Percentiles rank a stretch among this genome's conserved stretches.
Conservation (phyloP, 2,888 invertebrate species). For the Trichopoda pennipes region DNA sequence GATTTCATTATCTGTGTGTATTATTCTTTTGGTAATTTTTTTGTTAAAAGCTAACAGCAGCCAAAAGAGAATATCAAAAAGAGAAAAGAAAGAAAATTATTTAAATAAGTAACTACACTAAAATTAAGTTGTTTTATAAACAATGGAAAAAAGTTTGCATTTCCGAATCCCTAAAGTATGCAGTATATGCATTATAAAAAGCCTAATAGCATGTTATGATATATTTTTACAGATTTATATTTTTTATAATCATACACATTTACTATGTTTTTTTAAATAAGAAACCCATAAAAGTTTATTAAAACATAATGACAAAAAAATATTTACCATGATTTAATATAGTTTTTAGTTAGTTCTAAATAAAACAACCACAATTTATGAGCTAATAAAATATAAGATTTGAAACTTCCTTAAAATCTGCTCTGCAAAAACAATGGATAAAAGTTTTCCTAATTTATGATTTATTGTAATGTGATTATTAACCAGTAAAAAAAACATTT, state of each 20-base stretch:
- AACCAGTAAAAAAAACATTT: too few relatives aligned
- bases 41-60: neutral
- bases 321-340: neutral
- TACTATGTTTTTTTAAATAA: constrained; percentile 17
- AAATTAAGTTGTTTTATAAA: constrained; percentile 5
- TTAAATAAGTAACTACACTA: neutral
- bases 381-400: neutral
- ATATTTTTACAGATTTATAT: neutral
- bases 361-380: neutral
- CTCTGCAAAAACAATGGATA: too few relatives aligned
- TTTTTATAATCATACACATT: constrained; percentile 17
- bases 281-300: neutral
- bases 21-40: too few relatives aligned
- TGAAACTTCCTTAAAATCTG: too few relatives aligned
- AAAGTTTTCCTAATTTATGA: too few relatives aligned
- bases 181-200: constrained; percentile 19
- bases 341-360: neutral
- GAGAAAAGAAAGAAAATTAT: neutral
- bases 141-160: neutral
- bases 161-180: constrained; percentile 25
- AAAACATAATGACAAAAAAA: constrained; percentile 22
- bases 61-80: constrained; percentile 7
- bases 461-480: too few relatives aligned
- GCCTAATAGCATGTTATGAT: constrained; percentile 9
- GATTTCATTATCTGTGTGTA: neutral